phyloP scores from a whole-genome alignment of 2,113 vertebrate species.

The Mesoclemmys tuberculata region DNA sequence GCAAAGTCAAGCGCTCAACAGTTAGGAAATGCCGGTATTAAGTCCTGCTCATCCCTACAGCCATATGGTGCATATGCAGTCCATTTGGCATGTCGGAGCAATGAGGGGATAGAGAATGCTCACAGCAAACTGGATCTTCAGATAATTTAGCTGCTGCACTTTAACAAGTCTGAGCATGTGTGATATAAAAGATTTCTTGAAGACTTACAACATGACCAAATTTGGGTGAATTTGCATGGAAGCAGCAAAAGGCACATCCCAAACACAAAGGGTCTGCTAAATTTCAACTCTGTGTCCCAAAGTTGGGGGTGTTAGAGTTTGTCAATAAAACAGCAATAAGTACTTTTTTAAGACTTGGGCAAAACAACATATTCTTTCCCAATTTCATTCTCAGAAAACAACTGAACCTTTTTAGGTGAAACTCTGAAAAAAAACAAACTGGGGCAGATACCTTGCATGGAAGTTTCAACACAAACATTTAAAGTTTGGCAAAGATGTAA shows the following conservation, averaged over 20 bases:
- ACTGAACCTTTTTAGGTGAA: neutral
- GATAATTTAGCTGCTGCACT: too few relatives aligned
- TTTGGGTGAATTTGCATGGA: too few relatives aligned
- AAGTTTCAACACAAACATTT: neutral
- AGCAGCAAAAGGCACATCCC: too few relatives aligned
- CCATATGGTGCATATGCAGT: too few relatives aligned
- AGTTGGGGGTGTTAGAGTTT: neutral
- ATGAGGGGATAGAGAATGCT: too few relatives aligned
- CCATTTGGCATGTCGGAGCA: too few relatives aligned
- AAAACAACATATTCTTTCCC: neutral
- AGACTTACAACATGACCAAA: too few relatives aligned
- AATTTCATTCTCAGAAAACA: neutral
- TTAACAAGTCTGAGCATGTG: too few relatives aligned
- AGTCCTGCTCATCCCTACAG: neutral
- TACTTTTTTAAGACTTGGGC: neutral
- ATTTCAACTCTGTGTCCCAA: too few relatives aligned
- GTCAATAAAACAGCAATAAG: neutral
- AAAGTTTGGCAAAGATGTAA: neutral
- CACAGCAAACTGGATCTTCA: too few relatives aligned
- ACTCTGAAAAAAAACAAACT: neutral
- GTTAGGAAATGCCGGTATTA: neutral
- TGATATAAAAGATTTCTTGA: too few relatives aligned
- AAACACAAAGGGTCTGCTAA: too few relatives aligned
- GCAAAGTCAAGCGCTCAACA: neutral
- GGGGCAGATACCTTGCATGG: neutral